Conservation (phyloP, 2,888 invertebrate species). For the Nomada ferruginata region DNA sequence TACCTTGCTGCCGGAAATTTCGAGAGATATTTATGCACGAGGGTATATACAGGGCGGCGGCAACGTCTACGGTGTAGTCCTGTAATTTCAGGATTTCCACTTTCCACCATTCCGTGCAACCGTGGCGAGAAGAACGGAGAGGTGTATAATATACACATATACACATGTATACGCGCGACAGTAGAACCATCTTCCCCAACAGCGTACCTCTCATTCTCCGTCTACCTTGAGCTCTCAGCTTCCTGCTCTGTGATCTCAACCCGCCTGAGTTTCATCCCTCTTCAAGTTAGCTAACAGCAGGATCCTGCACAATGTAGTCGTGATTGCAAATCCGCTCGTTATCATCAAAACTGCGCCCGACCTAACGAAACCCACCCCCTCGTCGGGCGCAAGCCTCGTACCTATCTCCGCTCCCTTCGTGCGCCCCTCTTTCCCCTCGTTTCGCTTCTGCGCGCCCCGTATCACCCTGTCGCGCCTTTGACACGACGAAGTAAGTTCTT, state of each 20-base stretch:
- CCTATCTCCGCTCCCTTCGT: background rate
- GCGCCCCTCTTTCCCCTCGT: background rate
- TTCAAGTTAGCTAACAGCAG: slow-evolving; percentile 79
- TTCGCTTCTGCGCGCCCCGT: slow-evolving; percentile 16
- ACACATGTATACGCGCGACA: slow-evolving; percentile 14
- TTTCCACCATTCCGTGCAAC: slow-evolving; percentile 43
- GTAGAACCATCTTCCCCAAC: slow-evolving; percentile 22
- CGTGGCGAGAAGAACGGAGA: background rate
- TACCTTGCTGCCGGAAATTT: slow-evolving; percentile 42
- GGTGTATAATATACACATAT: too few species aligned
- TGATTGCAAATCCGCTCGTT: slow-evolving; percentile 83
- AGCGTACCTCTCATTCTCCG: slow-evolving; percentile 52
- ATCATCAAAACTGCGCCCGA: slow-evolving; percentile 79
- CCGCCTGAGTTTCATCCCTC: slow-evolving; percentile 80
- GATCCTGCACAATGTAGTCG: slow-evolving; percentile 80
- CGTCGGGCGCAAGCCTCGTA: slow-evolving; percentile 32
- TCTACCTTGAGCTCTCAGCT: slow-evolving; percentile 64
- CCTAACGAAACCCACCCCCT: slow-evolving; percentile 71
- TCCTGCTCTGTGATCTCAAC: slow-evolving; percentile 80
- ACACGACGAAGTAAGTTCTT: slow-evolving; percentile 39
- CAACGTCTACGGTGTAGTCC: slow-evolving; percentile 55
- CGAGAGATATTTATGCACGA: slow-evolving; percentile 50
- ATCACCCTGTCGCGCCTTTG: slow-evolving; percentile 33
- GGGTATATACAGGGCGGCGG: slow-evolving; percentile 12
- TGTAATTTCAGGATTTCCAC: slow-evolving; percentile 74